A percentile compares a stretch with the other conserved stretches of the same genome.
Conservation (phyloP, 1,140 invertebrate genomes). For the Anastatus disparis region DNA sequence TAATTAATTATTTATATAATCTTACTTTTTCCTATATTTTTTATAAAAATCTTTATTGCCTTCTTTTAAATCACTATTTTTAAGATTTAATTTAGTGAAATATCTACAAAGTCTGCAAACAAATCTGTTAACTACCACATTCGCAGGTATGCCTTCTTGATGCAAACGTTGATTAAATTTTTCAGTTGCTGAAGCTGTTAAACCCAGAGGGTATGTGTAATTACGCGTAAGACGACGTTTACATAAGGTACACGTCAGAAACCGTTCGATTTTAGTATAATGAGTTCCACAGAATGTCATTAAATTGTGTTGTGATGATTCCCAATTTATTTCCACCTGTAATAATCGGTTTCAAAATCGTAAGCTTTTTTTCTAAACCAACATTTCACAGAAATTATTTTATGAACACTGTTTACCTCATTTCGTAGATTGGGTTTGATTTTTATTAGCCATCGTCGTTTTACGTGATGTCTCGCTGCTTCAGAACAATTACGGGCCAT, state of each 20-base stretch:
- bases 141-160: slow-evolving; percentile 73
- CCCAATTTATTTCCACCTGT: slow-evolving; percentile 63
- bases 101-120: slow-evolving; percentile 84
- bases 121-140: slow-evolving; percentile 62
- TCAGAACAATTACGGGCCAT: slow-evolving; percentile 68
- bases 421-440: slow-evolving; percentile 77
- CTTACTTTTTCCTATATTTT: slow-evolving; percentile 76
- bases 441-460: slow-evolving; percentile 82
- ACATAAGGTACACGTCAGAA: slow-evolving; percentile 80
- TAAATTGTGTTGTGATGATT: slow-evolving; percentile 63
- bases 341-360: too few relatives aligned
- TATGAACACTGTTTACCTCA: slow-evolving; percentile 69
- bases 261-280: slow-evolving; percentile 72
- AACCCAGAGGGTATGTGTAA: slow-evolving; percentile 70
- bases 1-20: slow-evolving; percentile 22
- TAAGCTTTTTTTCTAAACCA: too few relatives aligned
- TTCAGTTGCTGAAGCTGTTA: slow-evolving; percentile 70
- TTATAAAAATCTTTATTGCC: slow-evolving; percentile 72
- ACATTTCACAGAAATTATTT: slow-evolving; percentile 3
- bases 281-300: slow-evolving; percentile 67
- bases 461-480: slow-evolving; percentile 74
- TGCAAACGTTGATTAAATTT: slow-evolving; percentile 75
- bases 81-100: slow-evolving; percentile 77
- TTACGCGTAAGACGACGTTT: slow-evolving; percentile 78
- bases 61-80: slow-evolving; percentile 65